Evolutionary conservation across 2,888 invertebrate genomes (phyloP), one percentile per base, ranked within the genome.

Genomic region (Pseudococcus longispinus): DNA sequence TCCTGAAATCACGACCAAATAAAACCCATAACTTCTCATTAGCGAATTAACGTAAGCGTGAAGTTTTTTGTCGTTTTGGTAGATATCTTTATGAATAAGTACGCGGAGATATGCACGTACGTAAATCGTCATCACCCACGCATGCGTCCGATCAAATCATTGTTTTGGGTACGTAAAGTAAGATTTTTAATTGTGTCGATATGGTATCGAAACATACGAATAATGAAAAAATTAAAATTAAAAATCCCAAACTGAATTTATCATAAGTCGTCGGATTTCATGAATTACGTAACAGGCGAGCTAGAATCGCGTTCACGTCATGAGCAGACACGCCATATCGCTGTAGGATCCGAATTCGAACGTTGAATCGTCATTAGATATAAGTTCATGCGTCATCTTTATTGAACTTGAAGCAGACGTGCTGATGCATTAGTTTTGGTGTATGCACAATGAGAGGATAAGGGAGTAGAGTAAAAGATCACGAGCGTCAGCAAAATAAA

Each of bases 1-100:
- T 84, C 96, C 95, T 94, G 91, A 42, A 60, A 70, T 32, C 65
- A 65, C 15, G 2, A 2, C 65, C 20, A 55, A 32, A 55, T 15
- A 20, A 60, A 32, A 2, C 4, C 32, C 29, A 65, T 70, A 74
- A 74, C 23, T 42, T 42, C 60, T 29, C 70, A 20, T 37, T 29
- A 74, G 74, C 23, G 20, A 70, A 44, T 20, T 4, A 55, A n/a
- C 55, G 55, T 55, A 55, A n/a, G 0, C n/a, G 55, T 55, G 6
- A 55, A 55, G 23, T 23, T 23, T 60, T 23, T 8, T 23, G 11
- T 60, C 20, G 23, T 60, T 60, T 46, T 46, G 13, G 13, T 46
- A 4, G 4, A 8, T 37, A 46, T 15, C 44, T 46, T 0, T 46
- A 44, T 9, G 44, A 46, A 11, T 46, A 46, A 8, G 13, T 9